Evolutionary conservation across 2,888 invertebrate species (phyloP).

Genomic region (Reticulitermes lucifugus): DNA sequence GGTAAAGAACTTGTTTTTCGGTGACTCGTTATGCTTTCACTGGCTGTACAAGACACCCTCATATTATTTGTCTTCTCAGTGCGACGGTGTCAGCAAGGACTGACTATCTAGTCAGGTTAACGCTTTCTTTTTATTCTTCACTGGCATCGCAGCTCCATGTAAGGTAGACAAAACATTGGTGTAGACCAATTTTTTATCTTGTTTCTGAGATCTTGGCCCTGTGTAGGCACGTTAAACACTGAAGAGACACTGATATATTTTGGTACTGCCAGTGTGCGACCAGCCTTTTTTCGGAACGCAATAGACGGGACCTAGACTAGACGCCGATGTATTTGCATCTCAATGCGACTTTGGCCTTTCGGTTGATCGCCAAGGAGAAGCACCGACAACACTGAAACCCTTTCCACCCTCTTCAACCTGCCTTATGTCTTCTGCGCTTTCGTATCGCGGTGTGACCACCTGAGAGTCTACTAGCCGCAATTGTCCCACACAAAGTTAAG

Average conservation of each 20-base stretch:
- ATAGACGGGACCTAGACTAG: not conserved
- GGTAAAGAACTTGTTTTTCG: too few relatives aligned
- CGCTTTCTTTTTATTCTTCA: too few relatives aligned
- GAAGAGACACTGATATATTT: not conserved
- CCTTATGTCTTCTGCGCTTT: not conserved
- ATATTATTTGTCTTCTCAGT: too few relatives aligned
- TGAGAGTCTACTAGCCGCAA: not conserved
- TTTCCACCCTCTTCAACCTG: not conserved
- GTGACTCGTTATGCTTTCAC: too few relatives aligned
- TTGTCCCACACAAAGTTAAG: not conserved
- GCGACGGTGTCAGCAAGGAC: too few relatives aligned
- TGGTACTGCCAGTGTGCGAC: not conserved
- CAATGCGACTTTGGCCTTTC: slow-evolving; percentile 10
- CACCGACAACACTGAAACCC: not conserved
- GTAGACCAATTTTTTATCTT: too few relatives aligned
- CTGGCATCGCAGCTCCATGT: too few relatives aligned
- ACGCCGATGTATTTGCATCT: slow-evolving; percentile 10
- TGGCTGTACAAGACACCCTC: too few relatives aligned
- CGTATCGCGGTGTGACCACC: not conserved
- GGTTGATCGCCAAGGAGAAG: not conserved
- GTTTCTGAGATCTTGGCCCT: not conserved
- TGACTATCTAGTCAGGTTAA: too few relatives aligned
- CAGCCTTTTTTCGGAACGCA: not conserved
- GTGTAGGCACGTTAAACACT: not conserved
- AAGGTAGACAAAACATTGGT: too few relatives aligned